phyloP scores from a whole-genome alignment of 2,888 invertebrate species.

The Pammene aurita region DNA sequence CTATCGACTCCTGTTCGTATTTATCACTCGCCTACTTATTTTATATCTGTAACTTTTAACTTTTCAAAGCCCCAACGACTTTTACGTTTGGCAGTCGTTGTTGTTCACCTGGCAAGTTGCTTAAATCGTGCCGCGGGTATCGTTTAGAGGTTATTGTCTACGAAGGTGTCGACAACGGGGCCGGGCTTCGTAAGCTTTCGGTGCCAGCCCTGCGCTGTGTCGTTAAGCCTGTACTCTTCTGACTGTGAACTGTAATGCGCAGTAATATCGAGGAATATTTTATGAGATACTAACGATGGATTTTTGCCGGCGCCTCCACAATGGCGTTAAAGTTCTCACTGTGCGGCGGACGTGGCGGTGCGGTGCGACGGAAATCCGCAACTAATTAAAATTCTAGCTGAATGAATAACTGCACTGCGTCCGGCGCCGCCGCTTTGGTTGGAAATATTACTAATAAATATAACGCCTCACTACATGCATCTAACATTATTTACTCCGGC shows the following conservation, averaged over 20 bases:
- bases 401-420: slow-evolving; percentile 74
- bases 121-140: slow-evolving; percentile 55
- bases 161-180: slow-evolving; percentile 40
- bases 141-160: slow-evolving; percentile 51
- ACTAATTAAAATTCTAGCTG: slow-evolving; percentile 78
- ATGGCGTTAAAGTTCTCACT: slow-evolving; percentile 44
- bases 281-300: slow-evolving; percentile 42
- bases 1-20: slow-evolving; percentile 28
- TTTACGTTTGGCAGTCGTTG: slow-evolving; percentile 48
- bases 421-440: slow-evolving; percentile 49
- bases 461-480: slow-evolving; percentile 37
- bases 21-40: slow-evolving; percentile 29
- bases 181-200: slow-evolving; percentile 48
- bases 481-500: slow-evolving; percentile 14
- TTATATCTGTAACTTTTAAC: slow-evolving; percentile 46
- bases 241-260: slow-evolving; percentile 38
- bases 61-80: slow-evolving; percentile 50
- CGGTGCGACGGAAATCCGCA: slow-evolving; percentile 69
- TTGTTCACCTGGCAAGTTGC: slow-evolving; percentile 54
- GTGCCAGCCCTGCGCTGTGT: slow-evolving; percentile 47
- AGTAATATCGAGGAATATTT: slow-evolving; percentile 41
- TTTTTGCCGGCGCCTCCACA: slow-evolving; percentile 36
- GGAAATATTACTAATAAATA: slow-evolving; percentile 52
- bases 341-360: slow-evolving; percentile 52
- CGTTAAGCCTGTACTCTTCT: slow-evolving; percentile 49